A percentile compares a stretch with the other conserved stretches of the same genome.
phyloP scores from a whole-genome alignment of 1,140 invertebrate genomes.

The Trachymyrmex septentrionalis region DNA sequence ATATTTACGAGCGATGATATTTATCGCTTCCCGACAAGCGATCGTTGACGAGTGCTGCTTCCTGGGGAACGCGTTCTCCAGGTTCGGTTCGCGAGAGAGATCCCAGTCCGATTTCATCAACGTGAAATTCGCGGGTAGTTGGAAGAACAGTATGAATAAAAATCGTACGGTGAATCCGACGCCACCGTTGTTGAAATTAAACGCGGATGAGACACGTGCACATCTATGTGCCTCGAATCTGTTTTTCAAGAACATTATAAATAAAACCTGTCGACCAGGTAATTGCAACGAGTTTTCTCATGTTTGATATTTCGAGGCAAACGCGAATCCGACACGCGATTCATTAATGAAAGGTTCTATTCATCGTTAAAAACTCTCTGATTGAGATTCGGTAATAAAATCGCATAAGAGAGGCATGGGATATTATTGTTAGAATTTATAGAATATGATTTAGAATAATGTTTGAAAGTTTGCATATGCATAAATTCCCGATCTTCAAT shows the following conservation, averaged over 20 bases:
- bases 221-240: slow-evolving; percentile 23
- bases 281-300: not conserved
- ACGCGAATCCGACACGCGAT: not conserved
- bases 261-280: not conserved
- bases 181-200: slow-evolving; percentile 19
- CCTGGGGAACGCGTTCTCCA: slow-evolving; percentile 24
- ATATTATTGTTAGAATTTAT: slow-evolving; percentile 1
- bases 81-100: slow-evolving; percentile 6
- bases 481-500: slow-evolving; percentile 18
- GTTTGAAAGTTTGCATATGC: slow-evolving; percentile 11
- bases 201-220: slow-evolving; percentile 2
- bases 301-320: slow-evolving; percentile 17
- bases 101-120: slow-evolving; percentile 23
- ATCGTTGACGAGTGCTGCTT: slow-evolving; percentile 43
- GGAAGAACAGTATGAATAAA: slow-evolving; percentile 50
- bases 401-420: not conserved
- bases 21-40: slow-evolving; percentile 49
- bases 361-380: not conserved
- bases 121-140: not conserved
- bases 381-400: not conserved
- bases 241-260: slow-evolving; percentile 18
- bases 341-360: not conserved
- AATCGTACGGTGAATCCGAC: not conserved
- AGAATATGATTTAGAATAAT: slow-evolving; percentile 28
- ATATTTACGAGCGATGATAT: slow-evolving; percentile 57